Conservation (phyloP, 2,888 invertebrate species). For the Hydrotaea cyrtoneurina region DNA sequence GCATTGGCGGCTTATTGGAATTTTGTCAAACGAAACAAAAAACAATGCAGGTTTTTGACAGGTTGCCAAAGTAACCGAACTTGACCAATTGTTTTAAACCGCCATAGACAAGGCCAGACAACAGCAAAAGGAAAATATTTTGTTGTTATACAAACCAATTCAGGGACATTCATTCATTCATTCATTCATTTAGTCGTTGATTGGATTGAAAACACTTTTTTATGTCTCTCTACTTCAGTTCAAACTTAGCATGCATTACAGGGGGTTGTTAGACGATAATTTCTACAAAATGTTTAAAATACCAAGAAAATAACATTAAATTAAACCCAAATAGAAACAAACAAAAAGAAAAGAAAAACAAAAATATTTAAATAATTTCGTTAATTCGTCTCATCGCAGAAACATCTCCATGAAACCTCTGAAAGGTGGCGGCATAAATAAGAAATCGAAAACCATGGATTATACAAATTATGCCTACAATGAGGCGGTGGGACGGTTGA, state of each 20-base stretch:
- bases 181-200: no score
- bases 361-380: conserved; percentile 71
- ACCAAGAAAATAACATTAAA: conserved; percentile 53
- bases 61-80: conserved; percentile 61
- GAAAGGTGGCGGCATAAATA: conserved; percentile 74
- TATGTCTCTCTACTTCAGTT: conserved; percentile 46
- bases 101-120: background rate
- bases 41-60: conserved; percentile 1
- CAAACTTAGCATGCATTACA: conserved; percentile 66
- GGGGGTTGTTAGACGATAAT: background rate
- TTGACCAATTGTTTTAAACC: conserved; percentile 56
- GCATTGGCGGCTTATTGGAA: conserved; percentile 58
- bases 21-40: conserved; percentile 55
- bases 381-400: conserved; percentile 69
- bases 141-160: background rate
- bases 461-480: conserved; percentile 92
- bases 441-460: conserved; percentile 84
- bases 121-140: background rate
- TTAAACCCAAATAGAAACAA: no score
- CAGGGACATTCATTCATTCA: background rate
- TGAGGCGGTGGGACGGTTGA: conserved; percentile 90
- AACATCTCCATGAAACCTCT: conserved; percentile 78
- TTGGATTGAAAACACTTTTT: background rate
- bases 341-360: conserved; percentile 16
- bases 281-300: conserved; percentile 49